Conservation (phyloP, 2,797 vertebrate genomes). For the Bovichtus diacanthus region DNA sequence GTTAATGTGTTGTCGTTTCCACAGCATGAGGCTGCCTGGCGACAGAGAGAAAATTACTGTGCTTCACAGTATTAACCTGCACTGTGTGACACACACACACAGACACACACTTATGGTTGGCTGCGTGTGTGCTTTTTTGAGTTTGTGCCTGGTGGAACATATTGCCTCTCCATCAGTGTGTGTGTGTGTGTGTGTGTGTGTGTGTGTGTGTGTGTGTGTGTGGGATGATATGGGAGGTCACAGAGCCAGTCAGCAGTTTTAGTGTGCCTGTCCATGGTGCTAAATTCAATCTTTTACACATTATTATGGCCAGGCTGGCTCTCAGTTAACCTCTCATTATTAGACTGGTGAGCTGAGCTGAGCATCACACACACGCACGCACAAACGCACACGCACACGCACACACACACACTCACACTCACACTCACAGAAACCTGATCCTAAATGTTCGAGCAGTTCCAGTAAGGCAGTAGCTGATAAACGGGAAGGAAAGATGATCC, state of each 20-base stretch:
- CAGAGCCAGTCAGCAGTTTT: conserved; percentile 76
- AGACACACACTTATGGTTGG: conserved; percentile 42
- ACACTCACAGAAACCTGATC: conserved; percentile 66
- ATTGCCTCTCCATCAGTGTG: conserved; percentile 63
- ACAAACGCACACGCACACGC: conserved; percentile 3
- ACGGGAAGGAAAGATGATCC: conserved; percentile 82
- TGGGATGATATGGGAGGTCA: conserved; percentile 62
- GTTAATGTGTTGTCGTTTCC: conserved; percentile 79
- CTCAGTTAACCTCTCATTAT: conserved; percentile 76
- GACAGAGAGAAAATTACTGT: conserved; percentile 75
- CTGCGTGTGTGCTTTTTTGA: conserved; percentile 54
- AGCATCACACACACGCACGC: conserved; percentile 21
- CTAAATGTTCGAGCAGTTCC: conserved; percentile 68
- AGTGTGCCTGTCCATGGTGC: conserved; percentile 69
- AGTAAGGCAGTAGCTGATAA: conserved; percentile 77
- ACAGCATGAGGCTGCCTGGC: conserved; percentile 65
- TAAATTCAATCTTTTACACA: conserved; percentile 82
- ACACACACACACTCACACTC: conserved; percentile 3
- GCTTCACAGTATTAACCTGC: conserved; percentile 75
- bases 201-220: conserved; percentile 38
- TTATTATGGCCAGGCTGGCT: conserved; percentile 70
- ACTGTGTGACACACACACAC: conserved; percentile 51
- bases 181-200: conserved; percentile 32
- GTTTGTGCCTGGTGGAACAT: conserved; percentile 63
- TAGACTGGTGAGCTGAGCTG: conserved; percentile 60